Base-by-base conservation (phyloP, 2,888 invertebrate genomes). In the Epistrophe eligans region DNA sequence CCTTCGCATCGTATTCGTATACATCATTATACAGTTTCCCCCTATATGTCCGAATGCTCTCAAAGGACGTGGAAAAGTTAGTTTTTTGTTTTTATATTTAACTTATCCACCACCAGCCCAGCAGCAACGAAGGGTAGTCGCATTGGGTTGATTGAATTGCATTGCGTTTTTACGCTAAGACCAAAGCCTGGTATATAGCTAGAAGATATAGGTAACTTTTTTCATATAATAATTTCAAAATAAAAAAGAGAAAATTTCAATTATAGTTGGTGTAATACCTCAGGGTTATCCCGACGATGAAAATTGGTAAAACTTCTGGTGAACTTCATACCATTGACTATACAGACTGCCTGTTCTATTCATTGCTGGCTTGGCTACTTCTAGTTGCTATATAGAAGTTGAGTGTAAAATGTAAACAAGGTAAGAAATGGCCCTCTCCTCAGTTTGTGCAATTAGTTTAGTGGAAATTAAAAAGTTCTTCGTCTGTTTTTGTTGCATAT, bases 401-500 rank as follows among this genome's bases (percentile, higher is more conserved):
- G 60, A 52, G 38, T 58, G 50, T 11, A 70, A 24, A 70, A 74
- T 52, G 40, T 24, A 74, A 80, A 67, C 67, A 60, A 73, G 55
- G 73, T 19, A 52, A 50, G 60, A 48, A 77, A 77, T 64, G 40
- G 40, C 52, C 60, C 13, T 24, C 40, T 38, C 62, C 70, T 48
- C 38, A 13, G 60, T 19, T 45, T 79, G 74, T 83, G 73, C 83
- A 84, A 79, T 84, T 84, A 74, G 70, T 79, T 79, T 74, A 17
- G 70, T 79, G 32, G 19, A 57, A 62, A 74, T 64, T 40, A 57
- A 74, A 62, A 64, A 64, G 19, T 67, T 67, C 11, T 28, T 38
- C 19, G n/a, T 58, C 73, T 79, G 40, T 79, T 84, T 38, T 70
- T 79, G 79, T 84, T 84, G 83, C 83, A 79, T 84, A 84, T 58